These are phyloP conservation scores for Pyrocephalus nanus DNA, from an alignment of 2,797 vertebrate genomes.

Conservation along the genomic window DNA sequence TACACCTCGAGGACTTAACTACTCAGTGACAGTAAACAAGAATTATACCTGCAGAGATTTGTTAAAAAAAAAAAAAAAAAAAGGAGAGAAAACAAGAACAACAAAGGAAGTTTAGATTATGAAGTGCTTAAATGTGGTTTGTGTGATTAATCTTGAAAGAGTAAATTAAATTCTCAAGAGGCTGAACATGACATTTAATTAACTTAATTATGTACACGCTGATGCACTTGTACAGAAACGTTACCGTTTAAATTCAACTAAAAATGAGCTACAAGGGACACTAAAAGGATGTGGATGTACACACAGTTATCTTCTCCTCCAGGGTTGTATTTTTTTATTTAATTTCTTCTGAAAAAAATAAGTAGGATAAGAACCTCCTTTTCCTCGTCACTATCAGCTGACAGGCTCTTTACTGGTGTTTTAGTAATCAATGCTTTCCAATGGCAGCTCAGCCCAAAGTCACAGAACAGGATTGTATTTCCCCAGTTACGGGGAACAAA, in stretches of 20 bases:
- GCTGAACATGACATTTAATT: conserved; percentile 33
- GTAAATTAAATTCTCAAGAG: conserved; percentile 22
- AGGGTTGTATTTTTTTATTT: background rate
- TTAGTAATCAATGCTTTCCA: background rate
- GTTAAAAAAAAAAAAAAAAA: background rate
- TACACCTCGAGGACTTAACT: background rate
- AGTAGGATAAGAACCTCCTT: background rate
- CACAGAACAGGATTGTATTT: background rate
- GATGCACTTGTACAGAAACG: background rate
- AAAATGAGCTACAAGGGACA: background rate
- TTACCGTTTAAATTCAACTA: background rate
- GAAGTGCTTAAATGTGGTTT: background rate
- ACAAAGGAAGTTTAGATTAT: background rate
- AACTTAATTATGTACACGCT: background rate
- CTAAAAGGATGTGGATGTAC: background rate
- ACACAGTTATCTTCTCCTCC: background rate
- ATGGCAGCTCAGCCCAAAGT: background rate
- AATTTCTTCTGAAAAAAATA: background rate
- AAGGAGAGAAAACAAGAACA: background rate
- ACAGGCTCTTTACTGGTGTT: background rate
- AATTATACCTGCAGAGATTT: background rate
- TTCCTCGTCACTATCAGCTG: background rate
- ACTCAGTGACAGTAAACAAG: background rate
- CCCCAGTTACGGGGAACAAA: background rate
- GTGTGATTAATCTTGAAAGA: conserved; percentile 7